These are phyloP conservation scores for Cristatella mucedo DNA, from an alignment of 2,888 invertebrate species.

Conservation along the genomic window DNA sequence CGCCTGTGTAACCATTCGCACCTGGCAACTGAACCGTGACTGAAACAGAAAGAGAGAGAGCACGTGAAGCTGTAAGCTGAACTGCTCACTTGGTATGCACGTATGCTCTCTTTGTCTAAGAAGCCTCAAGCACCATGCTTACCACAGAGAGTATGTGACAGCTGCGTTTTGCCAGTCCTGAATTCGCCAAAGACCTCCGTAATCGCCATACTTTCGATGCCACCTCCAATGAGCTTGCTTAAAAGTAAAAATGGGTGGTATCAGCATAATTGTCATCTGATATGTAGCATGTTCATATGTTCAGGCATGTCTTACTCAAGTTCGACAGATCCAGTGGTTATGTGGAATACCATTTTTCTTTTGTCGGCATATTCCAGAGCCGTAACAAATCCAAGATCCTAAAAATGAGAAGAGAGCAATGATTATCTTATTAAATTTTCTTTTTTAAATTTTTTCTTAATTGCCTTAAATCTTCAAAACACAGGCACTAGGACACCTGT, in stretches of 20 bases:
- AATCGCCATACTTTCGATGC: conserved; percentile 66
- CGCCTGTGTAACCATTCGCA: conserved; percentile 51
- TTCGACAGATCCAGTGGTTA: conserved; percentile 46
- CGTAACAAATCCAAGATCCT: conserved; percentile 52
- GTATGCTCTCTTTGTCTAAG: too few relatives aligned
- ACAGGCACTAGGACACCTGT: too few relatives aligned
- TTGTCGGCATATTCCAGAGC: conserved; percentile 57
- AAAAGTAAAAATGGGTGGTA: conserved; percentile 9
- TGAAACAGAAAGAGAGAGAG: conserved; percentile 16
- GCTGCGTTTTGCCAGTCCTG: conserved; percentile 63
- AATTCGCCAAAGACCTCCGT: conserved; percentile 71
- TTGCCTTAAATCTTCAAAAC: too few relatives aligned
- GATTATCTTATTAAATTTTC: too few relatives aligned
- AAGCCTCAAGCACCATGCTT: conserved; percentile 13
- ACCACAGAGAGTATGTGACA: conserved; percentile 59
- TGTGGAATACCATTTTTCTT: conserved; percentile 54
- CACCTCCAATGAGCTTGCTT: conserved; percentile 59
- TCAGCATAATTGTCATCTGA: not conserved
- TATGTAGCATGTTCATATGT: not conserved
- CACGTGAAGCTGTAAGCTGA: too few relatives aligned
- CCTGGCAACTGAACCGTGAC: conserved; percentile 61
- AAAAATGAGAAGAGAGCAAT: conserved; percentile 10
- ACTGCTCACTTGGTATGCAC: too few relatives aligned
- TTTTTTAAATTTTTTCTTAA: too few relatives aligned
- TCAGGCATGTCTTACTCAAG: conserved; percentile 47